Base-by-base conservation (phyloP, 2,113 vertebrate species). In the Atherinomorus stipes region DNA sequence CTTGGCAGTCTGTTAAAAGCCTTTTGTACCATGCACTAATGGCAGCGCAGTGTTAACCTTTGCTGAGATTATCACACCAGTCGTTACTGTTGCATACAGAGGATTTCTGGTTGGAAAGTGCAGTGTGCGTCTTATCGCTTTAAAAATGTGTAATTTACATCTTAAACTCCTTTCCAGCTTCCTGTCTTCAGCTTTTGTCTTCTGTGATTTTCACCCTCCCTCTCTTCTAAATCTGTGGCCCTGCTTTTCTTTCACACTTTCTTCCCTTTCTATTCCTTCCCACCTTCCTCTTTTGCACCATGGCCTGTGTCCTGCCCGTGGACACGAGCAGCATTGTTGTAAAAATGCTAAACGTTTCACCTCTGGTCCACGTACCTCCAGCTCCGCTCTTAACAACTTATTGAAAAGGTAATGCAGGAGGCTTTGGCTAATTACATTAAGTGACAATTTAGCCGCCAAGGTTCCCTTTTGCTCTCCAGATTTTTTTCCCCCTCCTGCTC, bases 81-180 rank as follows among this genome's bases (percentile, higher is more conserved):
- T 95, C 85, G 93, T 96, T 94, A 94, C 93, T 90, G 91, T 92
- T 94, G 93, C 90, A 93, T 93, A 90, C 91, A 90, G 84, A 92
- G 92, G 94, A 92, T 93, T 89, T 83, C 26, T 62, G 59, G 60
- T 19, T 47, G 93, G 93, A 81, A 79, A 76, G 78, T 74, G 54
- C 75, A 26, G 72, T 42, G 67, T 44, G 66, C 52, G 34, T 94
- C 93, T 92, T 82, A 75, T 78, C 83, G 90, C 90, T 90, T 45
- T 64, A 63, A 93, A 77, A 70, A 60, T 66, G 74, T 56, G 93
- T 94, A 49, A 64, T 73, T 79, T 78, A 58, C 74, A 68, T 71
- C 54, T 31, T 94, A 92, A 91, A 89, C 92, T 85, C 89, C 90
- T 87, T 56, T 94, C 93, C 91, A 88, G 76, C 59, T 79, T 63